Evolutionary conservation across 2,888 invertebrate genomes (phyloP).

Genomic region (Cinara cedri): DNA sequence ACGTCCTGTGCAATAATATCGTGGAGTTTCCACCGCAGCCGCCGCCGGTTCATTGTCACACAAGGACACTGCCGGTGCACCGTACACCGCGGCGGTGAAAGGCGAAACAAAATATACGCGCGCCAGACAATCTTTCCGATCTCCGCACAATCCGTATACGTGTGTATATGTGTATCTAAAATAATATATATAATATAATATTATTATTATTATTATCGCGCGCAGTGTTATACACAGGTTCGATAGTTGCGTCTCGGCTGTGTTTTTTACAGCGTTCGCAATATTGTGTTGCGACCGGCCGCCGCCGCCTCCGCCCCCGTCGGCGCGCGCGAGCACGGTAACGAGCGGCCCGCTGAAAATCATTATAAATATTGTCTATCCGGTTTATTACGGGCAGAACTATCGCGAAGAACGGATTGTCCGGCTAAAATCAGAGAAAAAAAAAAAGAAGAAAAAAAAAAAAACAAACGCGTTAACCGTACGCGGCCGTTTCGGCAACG

Average conservation of each 20-base stretch:
- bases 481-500: too few relatives aligned
- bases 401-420: too few relatives aligned
- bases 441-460: too few relatives aligned
- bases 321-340: background rate
- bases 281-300: background rate
- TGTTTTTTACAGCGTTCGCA: background rate
- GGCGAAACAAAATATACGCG: constrained; percentile 27
- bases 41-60: constrained; percentile 44
- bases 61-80: constrained; percentile 20
- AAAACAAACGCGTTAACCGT: too few relatives aligned
- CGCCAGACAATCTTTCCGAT: constrained; percentile 31
- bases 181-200: constrained; percentile 7
- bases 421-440: too few relatives aligned
- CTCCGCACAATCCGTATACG: background rate
- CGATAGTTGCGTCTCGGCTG: background rate
- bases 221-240: background rate
- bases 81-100: constrained; percentile 50
- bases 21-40: constrained; percentile 8
- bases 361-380: too few relatives aligned
- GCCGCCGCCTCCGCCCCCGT: too few relatives aligned
- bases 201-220: too few relatives aligned
- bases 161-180: background rate
- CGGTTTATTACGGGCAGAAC: too few relatives aligned
- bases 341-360: too few relatives aligned
- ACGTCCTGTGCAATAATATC: background rate